A percentile compares a stretch with the other conserved stretches of the same genome.
Conservation (phyloP, 2,113 vertebrate genomes). For the Laticauda colubrina region DNA sequence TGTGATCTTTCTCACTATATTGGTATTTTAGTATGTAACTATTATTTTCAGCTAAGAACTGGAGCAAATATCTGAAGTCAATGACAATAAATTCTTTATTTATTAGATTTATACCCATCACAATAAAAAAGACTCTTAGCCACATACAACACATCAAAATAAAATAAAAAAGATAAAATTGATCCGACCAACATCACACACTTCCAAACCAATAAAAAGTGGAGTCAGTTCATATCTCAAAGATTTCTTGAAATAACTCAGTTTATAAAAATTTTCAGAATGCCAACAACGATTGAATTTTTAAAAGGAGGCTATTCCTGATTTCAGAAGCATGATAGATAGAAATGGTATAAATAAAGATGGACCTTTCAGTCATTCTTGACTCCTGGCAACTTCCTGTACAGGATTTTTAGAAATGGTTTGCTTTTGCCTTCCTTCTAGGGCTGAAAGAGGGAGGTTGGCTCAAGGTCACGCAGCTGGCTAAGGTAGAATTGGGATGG, state of each 20-base stretch:
- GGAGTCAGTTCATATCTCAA: neutral
- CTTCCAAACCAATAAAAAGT: neutral
- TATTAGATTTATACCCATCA: neutral
- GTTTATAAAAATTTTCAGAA: neutral
- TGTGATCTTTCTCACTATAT: neutral
- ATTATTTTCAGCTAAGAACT: neutral
- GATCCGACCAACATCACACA: neutral
- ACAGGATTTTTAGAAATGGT: neutral
- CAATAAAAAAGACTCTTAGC: neutral
- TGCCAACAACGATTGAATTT: neutral
- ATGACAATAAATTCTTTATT: neutral
- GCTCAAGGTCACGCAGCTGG: neutral
- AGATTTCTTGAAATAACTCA: neutral
- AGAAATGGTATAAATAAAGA: neutral
- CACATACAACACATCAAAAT: neutral
- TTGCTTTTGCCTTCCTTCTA: neutral
- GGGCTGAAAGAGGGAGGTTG: neutral
- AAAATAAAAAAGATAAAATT: neutral
- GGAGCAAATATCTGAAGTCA: neutral
- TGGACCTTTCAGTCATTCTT: neutral
- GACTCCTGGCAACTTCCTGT: neutral
- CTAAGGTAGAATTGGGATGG: neutral
- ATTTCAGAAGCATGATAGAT: neutral
- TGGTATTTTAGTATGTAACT: neutral
- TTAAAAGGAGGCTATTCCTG: neutral